Percentiles rank a stretch among this genome's conserved stretches.
phyloP scores from a whole-genome alignment of 2,888 invertebrate genomes.

The Rhagonycha lutea region DNA sequence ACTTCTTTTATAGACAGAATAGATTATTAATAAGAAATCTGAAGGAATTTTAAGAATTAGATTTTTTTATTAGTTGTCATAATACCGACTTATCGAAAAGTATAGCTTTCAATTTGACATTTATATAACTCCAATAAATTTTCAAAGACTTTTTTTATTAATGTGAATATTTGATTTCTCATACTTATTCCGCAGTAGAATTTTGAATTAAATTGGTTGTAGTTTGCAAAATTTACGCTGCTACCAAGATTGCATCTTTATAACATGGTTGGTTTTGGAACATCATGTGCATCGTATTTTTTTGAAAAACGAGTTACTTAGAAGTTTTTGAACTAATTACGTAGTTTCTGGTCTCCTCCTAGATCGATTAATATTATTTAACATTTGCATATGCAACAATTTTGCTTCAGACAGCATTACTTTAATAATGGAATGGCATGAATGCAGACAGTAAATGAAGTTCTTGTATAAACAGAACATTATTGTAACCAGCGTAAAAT shows the following conservation, averaged over 20 bases:
- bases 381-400: background rate
- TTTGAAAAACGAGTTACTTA: too few relatives aligned
- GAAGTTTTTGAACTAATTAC: too few relatives aligned
- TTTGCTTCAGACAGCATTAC: background rate
- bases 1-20: background rate
- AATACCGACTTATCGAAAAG: background rate
- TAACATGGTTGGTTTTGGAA: too few relatives aligned
- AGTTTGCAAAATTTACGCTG: background rate
- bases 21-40: constrained; percentile 1
- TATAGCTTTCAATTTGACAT: background rate
- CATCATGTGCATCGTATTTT: too few relatives aligned
- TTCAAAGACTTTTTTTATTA: background rate
- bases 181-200: background rate
- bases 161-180: background rate
- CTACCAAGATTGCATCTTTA: too few relatives aligned
- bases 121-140: background rate
- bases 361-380: background rate
- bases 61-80: background rate
- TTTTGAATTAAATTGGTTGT: background rate
- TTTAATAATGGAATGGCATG: background rate
- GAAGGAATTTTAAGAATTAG: background rate
- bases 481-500: background rate
- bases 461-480: background rate
- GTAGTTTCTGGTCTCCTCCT: too few relatives aligned
- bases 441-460: background rate